Percentiles rank a stretch among this genome's conserved stretches.
phyloP scores from a whole-genome alignment of 2,888 invertebrate species.

The Drosophila mulleri region DNA sequence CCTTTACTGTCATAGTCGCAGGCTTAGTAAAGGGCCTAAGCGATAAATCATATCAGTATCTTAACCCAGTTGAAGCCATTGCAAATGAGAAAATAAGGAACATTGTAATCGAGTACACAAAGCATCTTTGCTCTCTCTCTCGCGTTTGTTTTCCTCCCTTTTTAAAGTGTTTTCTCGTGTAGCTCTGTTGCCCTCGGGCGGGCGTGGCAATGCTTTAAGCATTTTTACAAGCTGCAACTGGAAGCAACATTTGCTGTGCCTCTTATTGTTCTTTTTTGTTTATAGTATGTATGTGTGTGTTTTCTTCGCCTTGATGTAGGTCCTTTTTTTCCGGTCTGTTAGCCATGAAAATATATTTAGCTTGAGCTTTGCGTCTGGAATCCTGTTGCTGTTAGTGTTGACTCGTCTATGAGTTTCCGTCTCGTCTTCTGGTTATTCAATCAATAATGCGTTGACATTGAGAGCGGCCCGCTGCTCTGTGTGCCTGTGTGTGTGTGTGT shows the following conservation, averaged over 20 bases:
- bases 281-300: neutral
- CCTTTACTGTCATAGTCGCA: neutral
- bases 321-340: slow-evolving; percentile 73
- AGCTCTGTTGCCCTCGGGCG: neutral
- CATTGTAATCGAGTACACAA: slow-evolving; percentile 1
- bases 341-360: slow-evolving; percentile 72
- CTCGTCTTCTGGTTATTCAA: slow-evolving; percentile 49
- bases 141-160: neutral
- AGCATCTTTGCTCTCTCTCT: neutral
- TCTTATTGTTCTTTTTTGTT: neutral
- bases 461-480: neutral
- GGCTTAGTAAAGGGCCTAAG: slow-evolving; percentile 44
- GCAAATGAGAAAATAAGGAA: neutral
- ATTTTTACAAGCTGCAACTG: slow-evolving; percentile 30
- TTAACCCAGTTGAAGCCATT: slow-evolving; percentile 7
- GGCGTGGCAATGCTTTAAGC: slow-evolving; percentile 20
- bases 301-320: slow-evolving; percentile 5
- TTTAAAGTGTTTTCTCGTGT: slow-evolving; percentile 51
- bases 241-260: slow-evolving; percentile 18
- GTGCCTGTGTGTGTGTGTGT: slow-evolving; percentile 42
- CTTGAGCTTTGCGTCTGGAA: slow-evolving; percentile 6
- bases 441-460: slow-evolving; percentile 64
- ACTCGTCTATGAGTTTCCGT: slow-evolving; percentile 9
- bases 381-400: slow-evolving; percentile 7
- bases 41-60: slow-evolving; percentile 44